Evolutionary conservation across 2,888 invertebrate genomes (phyloP).

Genomic region (Carpatolechia fugitivella): DNA sequence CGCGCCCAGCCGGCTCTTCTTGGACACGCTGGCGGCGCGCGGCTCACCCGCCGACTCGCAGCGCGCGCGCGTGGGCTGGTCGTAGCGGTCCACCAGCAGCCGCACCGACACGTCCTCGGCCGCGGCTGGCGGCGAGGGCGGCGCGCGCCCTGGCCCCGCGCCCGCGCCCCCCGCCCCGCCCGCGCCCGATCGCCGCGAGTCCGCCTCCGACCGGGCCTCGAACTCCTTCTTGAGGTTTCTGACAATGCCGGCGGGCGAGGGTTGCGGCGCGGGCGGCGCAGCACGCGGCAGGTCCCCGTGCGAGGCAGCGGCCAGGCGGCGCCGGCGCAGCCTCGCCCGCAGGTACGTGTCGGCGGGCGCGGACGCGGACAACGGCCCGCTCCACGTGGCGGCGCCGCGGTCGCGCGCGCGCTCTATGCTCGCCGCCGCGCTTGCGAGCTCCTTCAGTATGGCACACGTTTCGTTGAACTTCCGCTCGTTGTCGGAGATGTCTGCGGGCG

Average conservation of each 20-base stretch:
- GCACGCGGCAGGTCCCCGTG: conserved; percentile 65
- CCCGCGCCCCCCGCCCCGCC: conserved; percentile 35
- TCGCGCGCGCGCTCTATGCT: conserved; percentile 57
- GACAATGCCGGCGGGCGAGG: conserved; percentile 84
- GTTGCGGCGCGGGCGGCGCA: conserved; percentile 33
- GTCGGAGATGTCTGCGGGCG: conserved; percentile 45
- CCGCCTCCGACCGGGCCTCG: conserved; percentile 81
- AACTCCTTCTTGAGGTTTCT: conserved; percentile 93
- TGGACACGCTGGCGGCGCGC: conserved; percentile 26
- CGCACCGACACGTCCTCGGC: conserved; percentile 85
- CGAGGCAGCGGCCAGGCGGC: conserved; percentile 60
- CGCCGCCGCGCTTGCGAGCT: conserved; percentile 69
- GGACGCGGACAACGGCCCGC: conserved; percentile 79
- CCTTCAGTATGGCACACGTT: conserved; percentile 81
- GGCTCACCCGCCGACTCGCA: conserved; percentile 42
- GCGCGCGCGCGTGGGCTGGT: conserved; percentile 54
- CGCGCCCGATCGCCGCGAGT: too few relatives aligned
- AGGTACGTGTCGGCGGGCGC: conserved; percentile 81
- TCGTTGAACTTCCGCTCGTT: conserved; percentile 71
- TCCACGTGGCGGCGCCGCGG: conserved; percentile 61
- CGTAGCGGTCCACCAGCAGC: conserved; percentile 87
- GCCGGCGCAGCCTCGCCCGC: conserved; percentile 62
- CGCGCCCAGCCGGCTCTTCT: conserved; percentile 30
- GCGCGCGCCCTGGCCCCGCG: conserved; percentile 29
- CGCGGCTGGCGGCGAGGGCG: conserved; percentile 74